Evolutionary conservation across 2,888 invertebrate species (phyloP), one percentile per base, ranked within the genome.

Genomic region (Hofmannophila pseudospretella): DNA sequence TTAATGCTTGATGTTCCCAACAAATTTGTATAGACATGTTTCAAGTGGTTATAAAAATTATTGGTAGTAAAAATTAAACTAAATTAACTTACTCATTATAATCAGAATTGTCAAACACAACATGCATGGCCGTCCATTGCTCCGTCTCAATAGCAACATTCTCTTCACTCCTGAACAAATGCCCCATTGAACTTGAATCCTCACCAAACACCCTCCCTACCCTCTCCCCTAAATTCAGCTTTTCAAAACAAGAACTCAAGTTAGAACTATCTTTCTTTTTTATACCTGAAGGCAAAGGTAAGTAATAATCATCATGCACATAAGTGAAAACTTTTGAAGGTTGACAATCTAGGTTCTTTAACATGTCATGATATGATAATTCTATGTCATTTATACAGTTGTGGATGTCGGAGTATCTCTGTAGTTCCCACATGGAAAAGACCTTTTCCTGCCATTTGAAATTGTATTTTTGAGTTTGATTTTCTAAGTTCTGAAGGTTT

Each of bases 381-480:
- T 93, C 91, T n/a, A 74, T 57, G 9, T 91, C 89, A 1, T 89
- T 89, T 0, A 77, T 51, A 49, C 93, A 94, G 56, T 92, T 92
- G 27, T 86, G 85, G 25, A 81, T 67, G 23, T 92, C 89, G 1
- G 67, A 68, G 54, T 91, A 93, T 37, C 88, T 86, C 34, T 89
- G 82, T 7, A 88, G 58, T 65, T 94, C 93, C 51, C 74, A 76
- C 5, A 76, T 71, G 45, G 91, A 91, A 39, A 93, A 90, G 1
- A 88, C 67, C 74, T 94, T 94, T 58, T 93, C 89, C 64, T 94
- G 94, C 94, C 94, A 94, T 47, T 70, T 67, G 45, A 94, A 90
- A 27, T 47, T 58, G 39, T 78, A 66, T 47, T 80, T 78, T 38
- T 76, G 66, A 1, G 55, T 42, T 11, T 50, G 58, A 1, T 54